Conservation (phyloP, 2,797 vertebrate genomes). For the Chrysocyon brachyurus region DNA sequence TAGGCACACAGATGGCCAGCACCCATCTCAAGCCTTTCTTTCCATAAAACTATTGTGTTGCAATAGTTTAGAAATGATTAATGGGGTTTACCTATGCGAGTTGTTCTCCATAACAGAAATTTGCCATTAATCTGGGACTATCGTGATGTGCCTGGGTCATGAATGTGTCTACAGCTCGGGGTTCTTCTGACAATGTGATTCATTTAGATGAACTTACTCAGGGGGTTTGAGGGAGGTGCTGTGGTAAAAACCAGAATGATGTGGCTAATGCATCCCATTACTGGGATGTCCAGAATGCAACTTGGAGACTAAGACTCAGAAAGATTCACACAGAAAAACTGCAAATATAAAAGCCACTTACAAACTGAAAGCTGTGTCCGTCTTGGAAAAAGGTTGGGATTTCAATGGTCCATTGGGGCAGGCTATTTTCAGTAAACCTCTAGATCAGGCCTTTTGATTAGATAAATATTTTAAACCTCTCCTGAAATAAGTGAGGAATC, state of each 20-base stretch:
- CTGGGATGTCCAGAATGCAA: rapidly evolving
- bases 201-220: background rate
- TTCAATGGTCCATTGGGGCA: rapidly evolving
- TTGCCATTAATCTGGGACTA: rapidly evolving
- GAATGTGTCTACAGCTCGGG: background rate
- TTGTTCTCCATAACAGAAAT: background rate
- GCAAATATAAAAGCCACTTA: rapidly evolving
- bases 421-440: background rate
- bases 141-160: rapidly evolving
- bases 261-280: rapidly evolving
- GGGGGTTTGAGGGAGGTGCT: background rate
- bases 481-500: background rate
- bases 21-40: too few species aligned
- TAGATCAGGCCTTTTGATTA: too few species aligned
- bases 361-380: rapidly evolving
- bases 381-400: background rate
- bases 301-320: rapidly evolving
- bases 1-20: rapidly evolving
- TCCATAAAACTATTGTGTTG: too few species aligned
- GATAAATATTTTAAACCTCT: background rate
- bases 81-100: background rate
- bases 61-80: background rate
- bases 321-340: too few species aligned
- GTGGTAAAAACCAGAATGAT: background rate
- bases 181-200: background rate